A percentile compares a stretch with the other conserved stretches of the same genome.
phyloP scores from a whole-genome alignment of 2,888 invertebrate genomes.

The Drosophila kuntzei region DNA sequence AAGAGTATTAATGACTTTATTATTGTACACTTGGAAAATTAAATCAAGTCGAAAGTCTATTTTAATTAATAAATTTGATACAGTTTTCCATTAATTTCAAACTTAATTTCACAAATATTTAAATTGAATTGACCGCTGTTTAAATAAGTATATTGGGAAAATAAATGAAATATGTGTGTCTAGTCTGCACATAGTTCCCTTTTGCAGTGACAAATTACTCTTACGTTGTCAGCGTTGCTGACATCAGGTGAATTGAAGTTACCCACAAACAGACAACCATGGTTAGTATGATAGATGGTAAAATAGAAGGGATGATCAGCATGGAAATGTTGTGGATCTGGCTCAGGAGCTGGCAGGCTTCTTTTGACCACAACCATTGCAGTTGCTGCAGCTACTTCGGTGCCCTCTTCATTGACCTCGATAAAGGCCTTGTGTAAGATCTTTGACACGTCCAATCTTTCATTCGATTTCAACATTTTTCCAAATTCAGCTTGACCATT shows the following conservation, averaged over 20 bases:
- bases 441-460: constrained; percentile 87
- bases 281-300: constrained; percentile 31
- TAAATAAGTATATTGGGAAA: background rate
- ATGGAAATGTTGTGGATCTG: constrained; percentile 30
- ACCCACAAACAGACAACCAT: constrained; percentile 41
- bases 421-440: constrained; percentile 94
- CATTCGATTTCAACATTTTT: constrained; percentile 86
- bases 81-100: background rate
- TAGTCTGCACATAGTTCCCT: background rate
- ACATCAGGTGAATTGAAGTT: constrained; percentile 15
- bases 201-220: constrained; percentile 4
- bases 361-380: background rate
- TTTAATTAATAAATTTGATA: too few species aligned
- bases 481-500: constrained; percentile 87
- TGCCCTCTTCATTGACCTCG: constrained; percentile 94
- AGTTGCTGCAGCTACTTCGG: constrained; percentile 94
- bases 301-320: constrained; percentile 51
- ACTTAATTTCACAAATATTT: background rate
- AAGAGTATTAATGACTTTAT: background rate
- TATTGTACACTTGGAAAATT: background rate
- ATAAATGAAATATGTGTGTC: background rate
- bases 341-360: background rate
- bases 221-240: background rate
- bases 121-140: background rate
- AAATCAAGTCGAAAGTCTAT: background rate